Percentiles rank a stretch among this genome's conserved stretches.
Conservation (phyloP, 2,797 vertebrate species). For the Glossophaga mutica region DNA sequence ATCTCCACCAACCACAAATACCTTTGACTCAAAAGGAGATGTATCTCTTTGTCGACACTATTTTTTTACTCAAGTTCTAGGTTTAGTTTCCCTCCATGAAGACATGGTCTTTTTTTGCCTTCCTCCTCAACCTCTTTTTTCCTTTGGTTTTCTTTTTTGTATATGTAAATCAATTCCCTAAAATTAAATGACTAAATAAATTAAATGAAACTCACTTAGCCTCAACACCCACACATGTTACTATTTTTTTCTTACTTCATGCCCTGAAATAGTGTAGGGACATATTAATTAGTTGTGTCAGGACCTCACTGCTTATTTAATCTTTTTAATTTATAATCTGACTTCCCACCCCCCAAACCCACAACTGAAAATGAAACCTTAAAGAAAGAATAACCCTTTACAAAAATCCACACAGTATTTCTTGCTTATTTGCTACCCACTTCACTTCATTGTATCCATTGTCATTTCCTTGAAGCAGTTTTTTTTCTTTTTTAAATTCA, state of each 20-base stretch:
- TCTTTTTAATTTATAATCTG: background rate
- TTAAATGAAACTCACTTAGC: background rate
- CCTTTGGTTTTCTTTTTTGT: background rate
- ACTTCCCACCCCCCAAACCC: background rate
- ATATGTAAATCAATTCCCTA: background rate
- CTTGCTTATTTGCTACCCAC: background rate
- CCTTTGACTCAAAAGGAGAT: background rate
- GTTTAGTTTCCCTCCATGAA: background rate
- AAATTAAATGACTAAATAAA: background rate
- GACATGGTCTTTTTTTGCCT: background rate
- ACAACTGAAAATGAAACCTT: background rate
- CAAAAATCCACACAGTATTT: background rate
- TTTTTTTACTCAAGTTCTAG: background rate
- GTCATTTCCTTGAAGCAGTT: background rate
- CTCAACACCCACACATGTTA: background rate
- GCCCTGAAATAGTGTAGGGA: background rate
- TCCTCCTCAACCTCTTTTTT: background rate
- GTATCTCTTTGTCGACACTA: background rate
- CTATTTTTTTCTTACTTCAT: background rate
- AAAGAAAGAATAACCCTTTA: background rate
- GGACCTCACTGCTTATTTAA: background rate
- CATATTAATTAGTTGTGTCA: background rate
- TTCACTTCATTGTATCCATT: background rate
- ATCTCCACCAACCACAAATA: background rate
- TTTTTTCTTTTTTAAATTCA: background rate